Base-by-base conservation (phyloP, 2,797 vertebrate species). In the Lepilemur septentrionalis region DNA sequence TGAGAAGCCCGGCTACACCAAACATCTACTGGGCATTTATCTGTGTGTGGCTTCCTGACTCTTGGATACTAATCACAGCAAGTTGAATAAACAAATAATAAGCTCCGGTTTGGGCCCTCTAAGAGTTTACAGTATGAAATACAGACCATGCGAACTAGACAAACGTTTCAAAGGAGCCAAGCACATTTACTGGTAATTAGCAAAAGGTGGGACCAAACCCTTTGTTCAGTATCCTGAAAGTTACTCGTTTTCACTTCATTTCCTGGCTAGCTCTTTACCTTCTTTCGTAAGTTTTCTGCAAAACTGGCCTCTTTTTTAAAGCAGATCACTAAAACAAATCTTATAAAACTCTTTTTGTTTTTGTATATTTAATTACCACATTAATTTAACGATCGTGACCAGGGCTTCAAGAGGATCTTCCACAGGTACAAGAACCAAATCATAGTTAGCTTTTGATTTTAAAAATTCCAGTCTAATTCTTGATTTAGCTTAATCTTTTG, bases 11-110 rank as follows among this genome's bases (percentile, higher is more conserved):
- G 25, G 5, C n/a, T 15, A 38, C 2, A 9, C 10, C 17, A 17
- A 17, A 46, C 1, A 52, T 11, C 67, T 38, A 15, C 12, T 0
- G 9, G n/a, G 38, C 43, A 67, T 7, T 59, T 48, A 8, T 5
- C n/a, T 13, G 48, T 28, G 46, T 2, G 0, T 8, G 25, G 61
- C 32, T 92, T 28, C 13, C 32, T 30, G 13, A 8, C 32, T n/a
- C 55, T 32, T 48, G 38, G 48, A 20, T 30, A 30, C n/a, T 43
- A 57, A n/a, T 13, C 20, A 23, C 25, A 32, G 35, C 46, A 88
- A 67, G 23, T 2, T 25, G 55, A 87, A 22, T 23, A 72, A 57
- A 46, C 0, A 0, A n/a, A n/a, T n/a, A 83, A 52, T 18, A n/a
- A 41, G 13, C 5, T 35, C 52, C 10, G 43, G 11, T 13, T 72